phyloP scores from a whole-genome alignment of 2,888 invertebrate species.

The Ferrisia virgata region DNA sequence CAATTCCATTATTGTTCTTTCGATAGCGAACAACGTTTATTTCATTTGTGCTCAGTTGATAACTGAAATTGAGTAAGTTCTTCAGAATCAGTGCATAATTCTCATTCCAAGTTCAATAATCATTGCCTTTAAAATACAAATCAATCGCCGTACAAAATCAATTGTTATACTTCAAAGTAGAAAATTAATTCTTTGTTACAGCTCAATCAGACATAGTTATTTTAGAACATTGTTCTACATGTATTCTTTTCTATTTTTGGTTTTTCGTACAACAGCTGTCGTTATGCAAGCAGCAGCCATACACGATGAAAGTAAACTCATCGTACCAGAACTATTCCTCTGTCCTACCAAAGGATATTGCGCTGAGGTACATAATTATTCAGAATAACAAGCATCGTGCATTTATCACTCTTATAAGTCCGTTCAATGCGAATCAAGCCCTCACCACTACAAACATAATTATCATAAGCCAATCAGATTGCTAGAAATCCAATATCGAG shows the following conservation, averaged over 20 bases:
- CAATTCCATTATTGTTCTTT: constrained; percentile 49
- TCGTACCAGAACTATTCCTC: constrained; percentile 61
- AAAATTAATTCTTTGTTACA: constrained; percentile 31
- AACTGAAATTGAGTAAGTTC: constrained; percentile 50
- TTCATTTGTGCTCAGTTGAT: constrained; percentile 51
- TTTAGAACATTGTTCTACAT: constrained; percentile 61
- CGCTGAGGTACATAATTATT: constrained; percentile 64
- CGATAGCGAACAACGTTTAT: constrained; percentile 50
- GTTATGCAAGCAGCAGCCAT: constrained; percentile 63
- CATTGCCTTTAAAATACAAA: no score
- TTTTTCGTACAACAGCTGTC: constrained; percentile 62
- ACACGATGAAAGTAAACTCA: constrained; percentile 59
- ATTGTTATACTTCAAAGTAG: no score
- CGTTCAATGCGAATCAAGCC: no score
- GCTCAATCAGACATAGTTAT: constrained; percentile 49
- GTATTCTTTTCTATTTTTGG: constrained; percentile 64
- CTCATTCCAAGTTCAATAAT: no score
- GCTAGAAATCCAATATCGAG: no score
- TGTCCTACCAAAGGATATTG: constrained; percentile 63
- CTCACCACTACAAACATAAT: no score
- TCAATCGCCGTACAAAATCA: no score
- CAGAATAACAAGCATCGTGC: no score
- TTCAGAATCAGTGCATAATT: no score
- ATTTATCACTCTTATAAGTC: not conserved
- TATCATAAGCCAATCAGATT: no score